Base-by-base conservation (phyloP, 2,113 vertebrate species). In the Nerophis lumbriciformis region DNA sequence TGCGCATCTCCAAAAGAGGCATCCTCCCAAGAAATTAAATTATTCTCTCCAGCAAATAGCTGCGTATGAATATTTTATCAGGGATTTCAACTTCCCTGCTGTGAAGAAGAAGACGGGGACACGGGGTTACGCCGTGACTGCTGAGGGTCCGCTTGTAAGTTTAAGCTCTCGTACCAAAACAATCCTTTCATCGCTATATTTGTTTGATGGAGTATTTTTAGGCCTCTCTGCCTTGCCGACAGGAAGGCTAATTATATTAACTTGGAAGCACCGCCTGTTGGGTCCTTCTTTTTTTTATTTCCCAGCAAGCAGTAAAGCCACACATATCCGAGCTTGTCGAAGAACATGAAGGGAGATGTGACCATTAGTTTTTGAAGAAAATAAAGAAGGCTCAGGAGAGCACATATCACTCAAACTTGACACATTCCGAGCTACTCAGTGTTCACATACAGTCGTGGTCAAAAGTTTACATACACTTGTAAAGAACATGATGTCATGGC, bases 1-100 rank as follows among this genome's bases (percentile, higher is more conserved):
- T 78, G 62, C 74, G 76, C 66, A 85, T 75, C 75, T 82, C 63
- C 76, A 82, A 88, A 85, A 87, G 82, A 84, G 66, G 82, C 83
- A 83, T 87, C 83, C 73, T 76, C 74, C 77, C 79, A 76, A 69
- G 66, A 85, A 88, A 88, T 85, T 86, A 85, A 86, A 88, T 86
- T 79, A 86, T 86, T 81, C 90, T 91, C 88, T 88, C 79, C 88
- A 83, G 53, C 77, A 90, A 87, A 79, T 88, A 76, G 77, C 80
- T 88, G 70, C 53, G 48, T 79, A 86, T 90, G 86, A 90, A 85
- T 91, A 91, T 90, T 84, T 88, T 89, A 86, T 90, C 77, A 77
- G 55, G 75, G 71, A 87, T 85, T 85, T 85, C 79, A 86, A 86
- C 80, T 80, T 84, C 49, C 73, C 73, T 85, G 70, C 76, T 69